phyloP scores from a whole-genome alignment of 2,797 vertebrate genomes.

The Argyrosomus regius region DNA sequence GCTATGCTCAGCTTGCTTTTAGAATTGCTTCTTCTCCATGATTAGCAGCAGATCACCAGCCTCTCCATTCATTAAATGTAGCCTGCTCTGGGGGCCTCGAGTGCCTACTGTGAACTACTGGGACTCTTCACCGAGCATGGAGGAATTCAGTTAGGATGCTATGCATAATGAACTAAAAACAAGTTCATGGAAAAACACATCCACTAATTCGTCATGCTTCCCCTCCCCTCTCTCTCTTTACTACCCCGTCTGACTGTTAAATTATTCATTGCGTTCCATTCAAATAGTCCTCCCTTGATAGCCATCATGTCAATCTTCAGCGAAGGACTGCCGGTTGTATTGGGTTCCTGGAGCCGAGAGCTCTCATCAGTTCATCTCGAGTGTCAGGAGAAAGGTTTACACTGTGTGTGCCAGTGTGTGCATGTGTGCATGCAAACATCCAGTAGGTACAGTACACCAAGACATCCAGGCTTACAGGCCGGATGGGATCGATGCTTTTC shows the following conservation, averaged over 20 bases:
- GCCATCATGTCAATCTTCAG: slow-evolving; percentile 69
- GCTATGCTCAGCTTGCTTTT: slow-evolving; percentile 9
- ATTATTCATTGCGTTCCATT: slow-evolving; percentile 72
- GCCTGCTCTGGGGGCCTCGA: slow-evolving; percentile 16
- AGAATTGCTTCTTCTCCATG: slow-evolving; percentile 18
- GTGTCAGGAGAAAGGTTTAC: slow-evolving; percentile 33
- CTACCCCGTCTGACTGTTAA: slow-evolving; percentile 48
- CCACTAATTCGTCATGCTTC: slow-evolving; percentile 38
- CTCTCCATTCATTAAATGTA: slow-evolving; percentile 39
- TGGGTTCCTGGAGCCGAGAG: slow-evolving; percentile 28
- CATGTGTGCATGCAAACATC: slow-evolving; percentile 29
- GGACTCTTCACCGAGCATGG: slow-evolving; percentile 29
- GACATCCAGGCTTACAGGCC: slow-evolving; percentile 32
- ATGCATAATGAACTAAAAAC: slow-evolving; percentile 56
- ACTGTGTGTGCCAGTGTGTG: slow-evolving; percentile 11
- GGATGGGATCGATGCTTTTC: slow-evolving; percentile 54
- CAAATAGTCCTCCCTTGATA: slow-evolving; percentile 57
- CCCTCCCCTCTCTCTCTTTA: slow-evolving; percentile 15
- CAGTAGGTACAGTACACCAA: slow-evolving; percentile 28
- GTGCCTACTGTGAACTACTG: slow-evolving; percentile 16
- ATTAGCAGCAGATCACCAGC: slow-evolving; percentile 39
- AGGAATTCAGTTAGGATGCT: slow-evolving; percentile 36
- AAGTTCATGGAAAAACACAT: slow-evolving; percentile 33
- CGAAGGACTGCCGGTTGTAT: slow-evolving; percentile 47
- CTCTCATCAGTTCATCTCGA: slow-evolving; percentile 29